Evolutionary conservation across 2,888 invertebrate genomes (phyloP).

Genomic region (Chesias legatella): DNA sequence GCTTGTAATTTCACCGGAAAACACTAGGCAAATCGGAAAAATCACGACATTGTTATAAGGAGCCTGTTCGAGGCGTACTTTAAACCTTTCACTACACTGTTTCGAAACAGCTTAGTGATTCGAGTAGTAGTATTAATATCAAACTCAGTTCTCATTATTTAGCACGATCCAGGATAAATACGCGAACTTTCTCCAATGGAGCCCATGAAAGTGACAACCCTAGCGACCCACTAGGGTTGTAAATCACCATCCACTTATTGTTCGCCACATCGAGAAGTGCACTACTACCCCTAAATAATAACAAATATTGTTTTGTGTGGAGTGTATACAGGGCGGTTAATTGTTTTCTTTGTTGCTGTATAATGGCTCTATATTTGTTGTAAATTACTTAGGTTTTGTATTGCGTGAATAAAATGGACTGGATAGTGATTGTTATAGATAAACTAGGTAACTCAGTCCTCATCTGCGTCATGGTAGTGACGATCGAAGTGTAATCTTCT

Average conservation of each 20-base stretch:
- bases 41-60: too few relatives aligned
- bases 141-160: too few relatives aligned
- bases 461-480: too few relatives aligned
- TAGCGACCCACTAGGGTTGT: conserved; percentile 48
- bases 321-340: conserved; percentile 48
- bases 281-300: conserved; percentile 58
- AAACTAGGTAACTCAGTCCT: too few relatives aligned
- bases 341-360: conserved; percentile 46
- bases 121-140: too few relatives aligned
- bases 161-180: neutral
- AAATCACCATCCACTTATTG: conserved; percentile 59
- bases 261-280: conserved; percentile 55
- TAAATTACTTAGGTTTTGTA: neutral
- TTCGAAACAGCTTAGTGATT: too few relatives aligned
- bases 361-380: conserved; percentile 8
- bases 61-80: too few relatives aligned
- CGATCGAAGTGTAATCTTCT: too few relatives aligned
- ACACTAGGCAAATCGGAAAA: too few relatives aligned
- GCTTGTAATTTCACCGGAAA: too few relatives aligned
- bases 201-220: conserved; percentile 4
- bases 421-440: too few relatives aligned
- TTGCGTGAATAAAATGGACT: neutral
- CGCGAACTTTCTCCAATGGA: neutral
- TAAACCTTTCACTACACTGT: too few relatives aligned
- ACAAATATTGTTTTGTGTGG: conserved; percentile 61